A percentile compares a stretch with the other conserved stretches of the same genome.
These are phyloP conservation scores for Amiota communis DNA, from an alignment of 2,888 invertebrate species.

Conservation along the genomic window DNA sequence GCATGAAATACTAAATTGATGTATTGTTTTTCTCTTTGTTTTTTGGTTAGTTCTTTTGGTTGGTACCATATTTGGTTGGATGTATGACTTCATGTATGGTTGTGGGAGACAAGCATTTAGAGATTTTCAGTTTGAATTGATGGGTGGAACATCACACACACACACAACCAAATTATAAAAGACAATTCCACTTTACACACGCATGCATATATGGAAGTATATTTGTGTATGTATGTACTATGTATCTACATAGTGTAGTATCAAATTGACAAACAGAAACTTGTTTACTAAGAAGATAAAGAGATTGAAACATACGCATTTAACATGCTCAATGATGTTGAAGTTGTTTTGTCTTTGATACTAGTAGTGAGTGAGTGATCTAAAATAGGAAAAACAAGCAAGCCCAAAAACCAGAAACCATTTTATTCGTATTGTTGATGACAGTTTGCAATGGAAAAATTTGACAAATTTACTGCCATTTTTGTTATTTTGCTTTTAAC, in stretches of 20 bases:
- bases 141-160: background rate
- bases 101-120: background rate
- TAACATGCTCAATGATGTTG: background rate
- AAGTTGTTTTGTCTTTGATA: background rate
- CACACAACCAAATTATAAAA: background rate
- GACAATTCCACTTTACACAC: slow-evolving; percentile 5
- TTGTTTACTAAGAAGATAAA: background rate
- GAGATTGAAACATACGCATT: background rate
- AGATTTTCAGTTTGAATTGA: background rate
- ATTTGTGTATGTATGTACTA: background rate
- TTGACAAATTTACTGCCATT: slow-evolving; percentile 26
- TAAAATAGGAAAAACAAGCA: background rate
- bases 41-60: background rate
- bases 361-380: too few relatives aligned
- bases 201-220: background rate
- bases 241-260: background rate
- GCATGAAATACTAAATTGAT: slow-evolving; percentile 21
- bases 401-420: background rate
- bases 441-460: background rate
- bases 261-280: background rate
- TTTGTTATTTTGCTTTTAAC: slow-evolving; percentile 18
- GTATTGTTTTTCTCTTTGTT: slow-evolving; percentile 10
- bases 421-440: background rate
- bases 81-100: background rate
- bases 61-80: background rate